Evolutionary conservation across 2,888 invertebrate species (phyloP).

Genomic region (Tetanocera ferruginea): DNA sequence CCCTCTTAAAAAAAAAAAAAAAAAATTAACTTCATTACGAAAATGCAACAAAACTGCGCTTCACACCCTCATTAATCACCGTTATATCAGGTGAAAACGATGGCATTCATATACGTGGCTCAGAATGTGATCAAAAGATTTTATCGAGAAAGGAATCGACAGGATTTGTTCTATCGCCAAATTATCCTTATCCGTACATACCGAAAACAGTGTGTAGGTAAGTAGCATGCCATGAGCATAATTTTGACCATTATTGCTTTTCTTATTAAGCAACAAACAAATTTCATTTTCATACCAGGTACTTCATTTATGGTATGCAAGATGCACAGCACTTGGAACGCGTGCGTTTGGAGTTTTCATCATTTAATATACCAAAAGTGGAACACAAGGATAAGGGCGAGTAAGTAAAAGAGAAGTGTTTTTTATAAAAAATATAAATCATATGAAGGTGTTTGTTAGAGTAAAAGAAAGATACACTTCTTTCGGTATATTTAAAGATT

Average conservation of each 20-base stretch:
- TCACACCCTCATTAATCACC: slow-evolving; percentile 33
- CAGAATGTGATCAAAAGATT: slow-evolving; percentile 99
- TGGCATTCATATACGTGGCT: slow-evolving; percentile 95
- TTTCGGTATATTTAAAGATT: no score
- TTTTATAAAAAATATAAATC: no score
- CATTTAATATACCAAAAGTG: slow-evolving; percentile 91
- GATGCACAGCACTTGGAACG: slow-evolving; percentile 96
- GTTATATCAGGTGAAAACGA: slow-evolving; percentile 80
- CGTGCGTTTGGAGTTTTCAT: slow-evolving; percentile 88
- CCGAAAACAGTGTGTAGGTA: slow-evolving; percentile 94
- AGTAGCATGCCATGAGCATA: slow-evolving; percentile 56
- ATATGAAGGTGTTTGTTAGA: no score
- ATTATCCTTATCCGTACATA: slow-evolving; percentile 95
- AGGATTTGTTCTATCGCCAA: slow-evolving; percentile 95
- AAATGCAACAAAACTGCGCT: slow-evolving; percentile 55
- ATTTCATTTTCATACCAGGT: slow-evolving; percentile 70
- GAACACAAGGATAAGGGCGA: slow-evolving; percentile 78
- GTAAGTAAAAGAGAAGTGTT: slow-evolving; percentile 74
- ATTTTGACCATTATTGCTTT: not conserved
- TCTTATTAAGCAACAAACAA: not conserved
- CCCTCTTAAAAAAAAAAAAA: slow-evolving; percentile 33
- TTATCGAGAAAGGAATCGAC: slow-evolving; percentile 92
- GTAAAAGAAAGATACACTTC: no score
- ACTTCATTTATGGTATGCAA: slow-evolving; percentile 98
- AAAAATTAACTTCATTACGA: slow-evolving; percentile 13